phyloP scores from a whole-genome alignment of 2,888 invertebrate genomes.

The Acholoe squamosa region DNA sequence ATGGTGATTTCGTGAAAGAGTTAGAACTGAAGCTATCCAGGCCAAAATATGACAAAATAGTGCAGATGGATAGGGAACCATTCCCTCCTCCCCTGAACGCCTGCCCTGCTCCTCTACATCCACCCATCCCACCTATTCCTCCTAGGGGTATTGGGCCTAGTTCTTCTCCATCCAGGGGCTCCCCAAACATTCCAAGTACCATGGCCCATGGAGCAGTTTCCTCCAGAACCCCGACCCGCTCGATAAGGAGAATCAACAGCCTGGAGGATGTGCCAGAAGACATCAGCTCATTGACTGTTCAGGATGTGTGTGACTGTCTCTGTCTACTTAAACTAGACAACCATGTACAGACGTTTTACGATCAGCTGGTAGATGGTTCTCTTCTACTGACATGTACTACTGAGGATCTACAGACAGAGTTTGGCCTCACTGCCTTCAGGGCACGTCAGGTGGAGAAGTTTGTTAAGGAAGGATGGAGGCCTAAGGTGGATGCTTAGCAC shows the following conservation, averaged over 20 bases:
- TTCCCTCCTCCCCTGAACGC: too few species aligned
- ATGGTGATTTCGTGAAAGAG: too few species aligned
- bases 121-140: neutral
- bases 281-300: slow-evolving; percentile 45
- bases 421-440: slow-evolving; percentile 58
- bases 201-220: neutral
- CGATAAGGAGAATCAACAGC: neutral
- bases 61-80: too few species aligned
- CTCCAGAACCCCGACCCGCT: neutral
- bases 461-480: slow-evolving; percentile 65
- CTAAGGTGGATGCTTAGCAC: neutral
- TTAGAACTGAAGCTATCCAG: too few species aligned
- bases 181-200: too few species aligned
- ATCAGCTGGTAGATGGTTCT: slow-evolving; percentile 64
- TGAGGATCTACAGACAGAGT: slow-evolving; percentile 56
- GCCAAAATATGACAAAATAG: too few species aligned
- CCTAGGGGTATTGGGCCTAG: neutral
- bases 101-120: too few species aligned
- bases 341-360: slow-evolving; percentile 50
- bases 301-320: slow-evolving; percentile 61
- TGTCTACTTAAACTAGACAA: slow-evolving; percentile 60
- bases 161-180: neutral
- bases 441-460: slow-evolving; percentile 65
- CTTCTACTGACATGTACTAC: slow-evolving; percentile 59
- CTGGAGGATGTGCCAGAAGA: slow-evolving; percentile 58